phyloP scores from a whole-genome alignment of 2,797 vertebrate genomes.

The Lepilemur septentrionalis region DNA sequence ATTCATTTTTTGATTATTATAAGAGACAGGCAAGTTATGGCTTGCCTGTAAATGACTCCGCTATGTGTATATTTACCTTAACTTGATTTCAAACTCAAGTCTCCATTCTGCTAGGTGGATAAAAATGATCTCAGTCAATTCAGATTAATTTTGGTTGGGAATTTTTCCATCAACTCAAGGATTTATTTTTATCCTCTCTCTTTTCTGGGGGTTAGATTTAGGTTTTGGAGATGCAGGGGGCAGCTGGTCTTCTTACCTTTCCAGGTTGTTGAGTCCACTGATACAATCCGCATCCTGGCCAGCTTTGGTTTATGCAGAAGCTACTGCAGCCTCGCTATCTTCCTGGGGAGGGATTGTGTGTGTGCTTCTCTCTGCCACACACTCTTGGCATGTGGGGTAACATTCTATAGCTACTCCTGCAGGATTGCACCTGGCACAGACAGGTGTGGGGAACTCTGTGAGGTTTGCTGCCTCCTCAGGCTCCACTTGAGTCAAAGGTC shows the following conservation, averaged over 20 bases:
- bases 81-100: not conserved
- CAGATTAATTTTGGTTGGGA: not conserved
- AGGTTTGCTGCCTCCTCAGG: not conserved
- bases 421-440: too few relatives aligned
- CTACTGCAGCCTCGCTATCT: not conserved
- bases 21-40: not conserved
- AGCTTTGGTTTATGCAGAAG: fast-evolving
- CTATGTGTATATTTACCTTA: not conserved
- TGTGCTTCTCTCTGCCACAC: not conserved
- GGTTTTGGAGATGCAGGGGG: not conserved
- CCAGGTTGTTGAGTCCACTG: fast-evolving
- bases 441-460: not conserved
- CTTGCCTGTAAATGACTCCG: not conserved
- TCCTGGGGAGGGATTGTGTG: not conserved
- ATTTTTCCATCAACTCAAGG: not conserved
- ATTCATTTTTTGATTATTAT: conserved; percentile 15
- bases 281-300: not conserved
- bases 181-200: not conserved
- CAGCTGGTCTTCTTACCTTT: not conserved
- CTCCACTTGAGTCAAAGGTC: not conserved
- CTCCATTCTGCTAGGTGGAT: not conserved
- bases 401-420: not conserved
- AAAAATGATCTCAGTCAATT: not conserved
- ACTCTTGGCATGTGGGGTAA: not conserved
- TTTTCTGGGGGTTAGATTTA: not conserved